Evolutionary conservation across 2,113 vertebrate genomes (phyloP).

Genomic region (Turdus rufiventris): DNA sequence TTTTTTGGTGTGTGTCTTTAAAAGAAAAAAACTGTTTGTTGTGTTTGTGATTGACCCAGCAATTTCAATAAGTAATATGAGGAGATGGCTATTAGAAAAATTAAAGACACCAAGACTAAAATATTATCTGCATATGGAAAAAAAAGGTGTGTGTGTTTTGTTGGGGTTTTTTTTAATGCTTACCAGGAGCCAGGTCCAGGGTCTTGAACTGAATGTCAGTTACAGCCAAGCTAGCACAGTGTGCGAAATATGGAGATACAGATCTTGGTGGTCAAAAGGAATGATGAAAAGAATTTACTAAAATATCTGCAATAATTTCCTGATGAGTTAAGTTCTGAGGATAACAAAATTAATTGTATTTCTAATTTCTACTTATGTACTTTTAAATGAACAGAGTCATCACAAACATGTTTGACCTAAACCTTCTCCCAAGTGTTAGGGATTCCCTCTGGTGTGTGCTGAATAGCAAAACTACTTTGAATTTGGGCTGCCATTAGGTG

Average conservation of each 20-base stretch:
- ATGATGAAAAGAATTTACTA: neutral
- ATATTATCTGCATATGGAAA: neutral
- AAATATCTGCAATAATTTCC: neutral
- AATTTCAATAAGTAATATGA: neutral
- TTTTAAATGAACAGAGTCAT: neutral
- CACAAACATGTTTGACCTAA: neutral
- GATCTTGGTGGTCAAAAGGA: neutral
- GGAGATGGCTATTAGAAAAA: neutral
- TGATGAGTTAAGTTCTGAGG: neutral
- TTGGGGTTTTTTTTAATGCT: neutral
- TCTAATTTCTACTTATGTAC: neutral
- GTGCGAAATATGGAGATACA: neutral
- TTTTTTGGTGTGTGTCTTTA: neutral
- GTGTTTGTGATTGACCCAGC: neutral
- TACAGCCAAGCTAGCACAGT: neutral
- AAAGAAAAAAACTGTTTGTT: neutral
- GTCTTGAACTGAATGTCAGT: neutral
- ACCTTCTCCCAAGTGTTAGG: accelerated
- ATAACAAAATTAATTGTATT: neutral
- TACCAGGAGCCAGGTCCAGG: neutral
- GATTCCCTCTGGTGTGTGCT: neutral
- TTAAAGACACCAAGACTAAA: neutral
- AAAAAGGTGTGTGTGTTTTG: neutral
- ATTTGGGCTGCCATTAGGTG: neutral
- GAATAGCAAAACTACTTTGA: neutral